A percentile compares a stretch with the other conserved stretches of the same genome.
Conservation (phyloP, 2,797 vertebrate species). For the Chromis chromis region DNA sequence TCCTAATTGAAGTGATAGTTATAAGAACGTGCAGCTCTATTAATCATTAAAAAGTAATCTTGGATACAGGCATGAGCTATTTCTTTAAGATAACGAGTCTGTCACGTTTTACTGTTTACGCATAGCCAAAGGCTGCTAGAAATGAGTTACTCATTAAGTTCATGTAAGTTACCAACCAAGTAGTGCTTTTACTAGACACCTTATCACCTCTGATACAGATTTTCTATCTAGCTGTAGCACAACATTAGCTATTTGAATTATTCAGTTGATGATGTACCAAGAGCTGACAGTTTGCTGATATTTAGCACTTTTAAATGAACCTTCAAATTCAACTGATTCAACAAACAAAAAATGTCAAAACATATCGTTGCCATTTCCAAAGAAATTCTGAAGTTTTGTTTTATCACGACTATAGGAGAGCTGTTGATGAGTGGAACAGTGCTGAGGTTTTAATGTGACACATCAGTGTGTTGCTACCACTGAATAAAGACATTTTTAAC, state of each 20-base stretch:
- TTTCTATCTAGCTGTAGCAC: background rate
- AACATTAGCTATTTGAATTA: slow-evolving; percentile 8
- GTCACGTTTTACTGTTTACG: too few species aligned
- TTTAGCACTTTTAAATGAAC: slow-evolving; percentile 13
- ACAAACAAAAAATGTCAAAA: background rate
- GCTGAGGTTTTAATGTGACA: background rate
- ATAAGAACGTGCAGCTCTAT: background rate
- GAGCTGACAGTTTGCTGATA: slow-evolving; percentile 5
- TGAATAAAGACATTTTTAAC: background rate
- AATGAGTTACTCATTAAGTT: background rate
- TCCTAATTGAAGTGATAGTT: too few species aligned
- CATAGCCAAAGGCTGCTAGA: too few species aligned
- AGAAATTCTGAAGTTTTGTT: background rate
- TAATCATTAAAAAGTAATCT: background rate
- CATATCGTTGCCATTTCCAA: too few species aligned
- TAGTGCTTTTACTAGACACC: background rate
- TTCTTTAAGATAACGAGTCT: background rate
- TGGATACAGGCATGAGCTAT: background rate
- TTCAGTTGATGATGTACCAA: slow-evolving; percentile 15
- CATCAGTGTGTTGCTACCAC: background rate
- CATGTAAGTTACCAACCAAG: too few species aligned
- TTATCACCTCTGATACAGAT: background rate
- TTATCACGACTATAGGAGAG: background rate
- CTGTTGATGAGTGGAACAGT: background rate
- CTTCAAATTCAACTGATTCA: background rate